Evolutionary conservation across 1,140 invertebrate genomes (phyloP).

Genomic region (Homalodisca vitripennis): DNA sequence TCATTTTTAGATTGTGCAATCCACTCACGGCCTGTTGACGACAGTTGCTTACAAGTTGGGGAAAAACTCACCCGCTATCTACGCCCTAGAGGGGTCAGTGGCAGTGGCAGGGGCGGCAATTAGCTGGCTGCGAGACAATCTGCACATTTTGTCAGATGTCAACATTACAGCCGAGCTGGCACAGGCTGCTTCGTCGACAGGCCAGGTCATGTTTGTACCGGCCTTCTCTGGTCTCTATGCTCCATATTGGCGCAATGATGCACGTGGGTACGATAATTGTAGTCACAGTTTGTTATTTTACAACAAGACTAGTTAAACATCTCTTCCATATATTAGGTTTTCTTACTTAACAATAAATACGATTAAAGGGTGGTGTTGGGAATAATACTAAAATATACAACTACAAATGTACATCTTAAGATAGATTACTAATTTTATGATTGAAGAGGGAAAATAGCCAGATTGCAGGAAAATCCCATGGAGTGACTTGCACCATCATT

Average conservation of each 20-base stretch:
- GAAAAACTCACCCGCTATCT: constrained; percentile 69
- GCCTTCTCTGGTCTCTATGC: constrained; percentile 94
- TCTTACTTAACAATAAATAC: too few relatives aligned
- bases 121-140: constrained; percentile 85
- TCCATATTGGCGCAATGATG: constrained; percentile 93
- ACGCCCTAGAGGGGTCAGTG: constrained; percentile 88
- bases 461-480: too few relatives aligned
- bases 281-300: too few relatives aligned
- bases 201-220: constrained; percentile 93
- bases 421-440: too few relatives aligned
- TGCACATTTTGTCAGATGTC: constrained; percentile 71
- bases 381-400: too few relatives aligned
- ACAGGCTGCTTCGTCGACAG: constrained; percentile 68
- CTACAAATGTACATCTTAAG: too few relatives aligned
- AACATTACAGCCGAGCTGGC: constrained; percentile 77
- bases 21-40: constrained; percentile 87
- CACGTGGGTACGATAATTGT: constrained; percentile 82
- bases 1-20: constrained; percentile 81
- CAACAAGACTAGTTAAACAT: too few relatives aligned
- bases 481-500: too few relatives aligned
- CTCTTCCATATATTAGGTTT: too few relatives aligned
- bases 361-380: too few relatives aligned
- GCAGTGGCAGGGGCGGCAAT: constrained; percentile 83
- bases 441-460: too few relatives aligned
- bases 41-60: constrained; percentile 95